Conservation (phyloP, 2,113 vertebrate genomes). For the Stercorarius parasiticus region DNA sequence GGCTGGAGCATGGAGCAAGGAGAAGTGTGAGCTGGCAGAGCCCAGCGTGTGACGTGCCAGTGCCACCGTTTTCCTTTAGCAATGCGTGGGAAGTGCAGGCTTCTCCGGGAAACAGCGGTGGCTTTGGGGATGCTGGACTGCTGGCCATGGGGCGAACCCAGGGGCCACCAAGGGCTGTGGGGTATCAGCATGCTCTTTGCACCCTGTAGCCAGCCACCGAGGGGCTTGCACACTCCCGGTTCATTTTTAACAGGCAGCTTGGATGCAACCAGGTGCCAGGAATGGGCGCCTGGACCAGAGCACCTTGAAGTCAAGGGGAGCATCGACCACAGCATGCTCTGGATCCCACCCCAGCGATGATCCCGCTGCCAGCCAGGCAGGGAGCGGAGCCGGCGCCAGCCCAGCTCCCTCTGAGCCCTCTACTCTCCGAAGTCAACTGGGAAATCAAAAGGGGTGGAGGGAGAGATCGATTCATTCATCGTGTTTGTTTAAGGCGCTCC, state of each 20-base stretch:
- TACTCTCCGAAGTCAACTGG: neutral
- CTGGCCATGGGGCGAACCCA: neutral
- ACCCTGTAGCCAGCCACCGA: neutral
- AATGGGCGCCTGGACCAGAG: neutral
- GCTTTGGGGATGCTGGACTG: neutral
- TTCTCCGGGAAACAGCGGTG: neutral
- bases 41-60: neutral
- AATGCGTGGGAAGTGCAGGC: neutral
- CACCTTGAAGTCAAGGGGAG: neutral
- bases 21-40: neutral
- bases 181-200: neutral
- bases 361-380: neutral
- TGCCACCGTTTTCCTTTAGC: neutral
- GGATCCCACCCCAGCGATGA: neutral
- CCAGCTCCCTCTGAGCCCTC: neutral
- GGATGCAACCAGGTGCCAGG: neutral
- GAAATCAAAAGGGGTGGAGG: neutral
- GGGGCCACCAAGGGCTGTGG: neutral
- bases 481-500: neutral
- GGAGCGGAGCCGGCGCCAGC: neutral
- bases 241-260: neutral
- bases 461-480: neutral
- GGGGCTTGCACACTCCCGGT: neutral
- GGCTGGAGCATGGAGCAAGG: neutral
- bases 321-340: accelerated